A percentile compares a stretch with the other conserved stretches of the same genome.
phyloP scores from a whole-genome alignment of 2,797 vertebrate species.

The Poecile montanus region DNA sequence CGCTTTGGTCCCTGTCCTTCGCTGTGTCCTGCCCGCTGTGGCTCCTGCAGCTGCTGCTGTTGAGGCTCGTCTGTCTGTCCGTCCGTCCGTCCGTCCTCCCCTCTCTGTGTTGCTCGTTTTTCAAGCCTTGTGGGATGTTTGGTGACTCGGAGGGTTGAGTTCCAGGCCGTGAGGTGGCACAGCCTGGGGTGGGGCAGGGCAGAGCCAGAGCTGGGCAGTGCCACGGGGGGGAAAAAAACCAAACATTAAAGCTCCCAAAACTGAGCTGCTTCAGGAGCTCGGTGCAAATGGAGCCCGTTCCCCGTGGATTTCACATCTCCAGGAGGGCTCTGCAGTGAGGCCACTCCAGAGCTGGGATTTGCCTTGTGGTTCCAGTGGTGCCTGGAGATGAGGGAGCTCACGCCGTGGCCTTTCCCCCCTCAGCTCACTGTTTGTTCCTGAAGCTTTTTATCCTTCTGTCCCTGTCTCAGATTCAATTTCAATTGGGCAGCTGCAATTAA shows the following conservation, averaged over 20 bases:
- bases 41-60: background rate
- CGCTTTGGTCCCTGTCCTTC: background rate
- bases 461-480: background rate
- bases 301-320: background rate
- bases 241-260: background rate
- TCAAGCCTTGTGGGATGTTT: background rate
- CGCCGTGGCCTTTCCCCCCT: constrained; percentile 1
- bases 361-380: background rate
- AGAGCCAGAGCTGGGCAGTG: background rate
- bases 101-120: background rate
- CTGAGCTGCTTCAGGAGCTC: background rate
- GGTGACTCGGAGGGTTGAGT: background rate
- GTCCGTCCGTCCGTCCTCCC: background rate
- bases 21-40: background rate
- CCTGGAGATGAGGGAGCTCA: background rate
- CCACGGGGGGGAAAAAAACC: fast-evolving
- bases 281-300: background rate
- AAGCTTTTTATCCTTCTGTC: background rate
- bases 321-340: background rate
- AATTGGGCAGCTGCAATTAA: background rate
- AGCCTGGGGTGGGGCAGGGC: background rate
- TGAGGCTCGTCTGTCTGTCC: constrained; percentile 7
- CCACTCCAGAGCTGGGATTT: background rate
- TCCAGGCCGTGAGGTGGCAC: background rate
- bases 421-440: background rate